phyloP scores from a whole-genome alignment of 2,113 vertebrate genomes.

The Chaetops frenatus region DNA sequence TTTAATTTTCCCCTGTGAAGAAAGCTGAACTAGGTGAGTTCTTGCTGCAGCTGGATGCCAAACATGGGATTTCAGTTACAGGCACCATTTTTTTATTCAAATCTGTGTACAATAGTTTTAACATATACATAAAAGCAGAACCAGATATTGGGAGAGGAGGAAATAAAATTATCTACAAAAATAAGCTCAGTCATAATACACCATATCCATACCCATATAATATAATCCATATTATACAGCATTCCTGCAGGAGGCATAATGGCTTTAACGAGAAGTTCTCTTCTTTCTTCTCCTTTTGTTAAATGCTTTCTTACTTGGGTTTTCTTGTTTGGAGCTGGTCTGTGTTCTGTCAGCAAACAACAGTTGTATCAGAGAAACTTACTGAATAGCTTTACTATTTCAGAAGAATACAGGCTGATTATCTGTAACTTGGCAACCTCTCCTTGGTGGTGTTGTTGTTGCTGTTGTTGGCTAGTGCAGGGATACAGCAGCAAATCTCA shows the following conservation, averaged over 20 bases:
- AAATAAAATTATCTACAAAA: constrained; percentile 21
- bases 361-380: not conserved
- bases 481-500: not conserved
- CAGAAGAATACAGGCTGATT: not conserved
- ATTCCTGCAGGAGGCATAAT: not conserved
- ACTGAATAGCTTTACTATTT: not conserved
- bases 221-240: not conserved
- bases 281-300: constrained; percentile 70
- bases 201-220: no score
- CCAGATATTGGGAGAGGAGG: not conserved
- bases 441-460: no score
- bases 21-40: not conserved
- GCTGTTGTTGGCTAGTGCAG: no score
- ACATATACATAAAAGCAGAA: not conserved
- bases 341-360: constrained; percentile 62
- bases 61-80: not conserved
- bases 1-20: fast-evolving
- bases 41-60: not conserved
- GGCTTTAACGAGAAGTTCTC: constrained; percentile 44
- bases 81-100: not conserved
- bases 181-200: not conserved
- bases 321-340: constrained; percentile 33
- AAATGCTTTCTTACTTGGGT: constrained; percentile 57
- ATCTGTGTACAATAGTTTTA: not conserved
- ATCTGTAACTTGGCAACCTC: not conserved